Percentiles rank a stretch among this genome's conserved stretches.
Evolutionary conservation across 2,888 invertebrate genomes (phyloP).

Genomic region (Sminthurides aquaticus): DNA sequence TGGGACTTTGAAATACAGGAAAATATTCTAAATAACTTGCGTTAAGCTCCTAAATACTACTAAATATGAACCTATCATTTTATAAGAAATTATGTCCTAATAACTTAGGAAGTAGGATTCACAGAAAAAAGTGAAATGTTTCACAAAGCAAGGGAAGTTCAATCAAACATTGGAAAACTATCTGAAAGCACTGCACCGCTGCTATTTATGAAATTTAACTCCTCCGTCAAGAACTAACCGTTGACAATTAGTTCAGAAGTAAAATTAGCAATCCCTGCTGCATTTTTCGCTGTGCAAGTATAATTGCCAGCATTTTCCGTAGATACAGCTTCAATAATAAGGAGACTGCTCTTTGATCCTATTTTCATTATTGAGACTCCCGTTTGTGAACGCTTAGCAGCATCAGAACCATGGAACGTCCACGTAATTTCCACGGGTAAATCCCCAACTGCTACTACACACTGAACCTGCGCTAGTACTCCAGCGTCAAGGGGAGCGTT

Average conservation of each 20-base stretch:
- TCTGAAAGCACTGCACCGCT: background rate
- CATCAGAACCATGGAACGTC: constrained; percentile 62
- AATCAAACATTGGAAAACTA: too few relatives aligned
- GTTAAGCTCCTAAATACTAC: too few relatives aligned
- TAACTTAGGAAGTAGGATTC: too few relatives aligned
- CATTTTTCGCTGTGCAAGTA: constrained; percentile 63
- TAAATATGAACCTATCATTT: too few relatives aligned
- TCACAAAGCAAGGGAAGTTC: too few relatives aligned
- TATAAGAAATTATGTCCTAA: too few relatives aligned
- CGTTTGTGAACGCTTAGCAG: constrained; percentile 45
- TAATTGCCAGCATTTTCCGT: constrained; percentile 51
- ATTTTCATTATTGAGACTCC: constrained; percentile 51
- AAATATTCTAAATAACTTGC: too few relatives aligned
- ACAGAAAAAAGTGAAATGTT: too few relatives aligned
- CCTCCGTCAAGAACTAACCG: constrained; percentile 26
- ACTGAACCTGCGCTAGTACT: constrained; percentile 64
- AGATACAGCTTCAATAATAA: constrained; percentile 52
- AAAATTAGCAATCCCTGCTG: constrained; percentile 56
- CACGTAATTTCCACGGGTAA: constrained; percentile 68
- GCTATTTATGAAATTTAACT: background rate
- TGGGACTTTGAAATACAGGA: constrained; percentile 52
- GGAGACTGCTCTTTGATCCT: constrained; percentile 57
- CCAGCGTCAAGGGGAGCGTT: constrained; percentile 67
- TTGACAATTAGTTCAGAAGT: constrained; percentile 40
- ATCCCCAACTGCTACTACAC: constrained; percentile 67